Evolutionary conservation across 2,113 vertebrate species (phyloP), one percentile per base, ranked within the genome.

Genomic region (Pachyramphus minor): DNA sequence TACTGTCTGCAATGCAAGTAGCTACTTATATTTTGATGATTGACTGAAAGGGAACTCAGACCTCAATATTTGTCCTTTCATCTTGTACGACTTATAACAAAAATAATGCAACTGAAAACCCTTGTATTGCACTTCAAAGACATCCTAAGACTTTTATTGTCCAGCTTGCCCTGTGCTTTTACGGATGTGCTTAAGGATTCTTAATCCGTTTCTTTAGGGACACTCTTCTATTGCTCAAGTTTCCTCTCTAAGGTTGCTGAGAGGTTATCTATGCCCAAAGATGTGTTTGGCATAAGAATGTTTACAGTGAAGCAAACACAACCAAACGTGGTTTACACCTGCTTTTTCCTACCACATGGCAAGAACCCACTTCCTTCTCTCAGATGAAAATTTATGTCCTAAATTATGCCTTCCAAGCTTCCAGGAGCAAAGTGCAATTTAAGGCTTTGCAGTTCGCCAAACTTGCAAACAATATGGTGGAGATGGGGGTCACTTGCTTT

Each of bases 301-400:
- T 84, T 90, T 95, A 75, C 76, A 76, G 37, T 45, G 50, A 93
- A 47, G n/a, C 47, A 91, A 84, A 96, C 14, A 45, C 89, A 95
- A 96, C 74, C 89, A 97, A 96, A 95, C 92, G 50, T 73, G 53
- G 45, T 96, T 96, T 96, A 95, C 84, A 97, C 92, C 95, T 97
- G 89, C 77, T 95, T 94, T 80, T 87, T 67, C 41, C 47, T 87
- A 89, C 45, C 11, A 89, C 80, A 55, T 11, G 22, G 35, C 35
- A 85, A 62, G 52, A 94, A 96, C 91, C 76, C 7, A 66, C 8
- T 42, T 84, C 18, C 9, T 67, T 50, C 39, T 44, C 82, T 90
- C 88, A 94, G 96, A 95, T 93, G 69, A 97, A 97, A 95, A 98
- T 96, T 84, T 49, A 92, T 88, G 71, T 79, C 84, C 85, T 90